Evolutionary conservation across 2,888 invertebrate genomes (phyloP), one percentile per base, ranked within the genome.

Genomic region (Drosophila monieri): DNA sequence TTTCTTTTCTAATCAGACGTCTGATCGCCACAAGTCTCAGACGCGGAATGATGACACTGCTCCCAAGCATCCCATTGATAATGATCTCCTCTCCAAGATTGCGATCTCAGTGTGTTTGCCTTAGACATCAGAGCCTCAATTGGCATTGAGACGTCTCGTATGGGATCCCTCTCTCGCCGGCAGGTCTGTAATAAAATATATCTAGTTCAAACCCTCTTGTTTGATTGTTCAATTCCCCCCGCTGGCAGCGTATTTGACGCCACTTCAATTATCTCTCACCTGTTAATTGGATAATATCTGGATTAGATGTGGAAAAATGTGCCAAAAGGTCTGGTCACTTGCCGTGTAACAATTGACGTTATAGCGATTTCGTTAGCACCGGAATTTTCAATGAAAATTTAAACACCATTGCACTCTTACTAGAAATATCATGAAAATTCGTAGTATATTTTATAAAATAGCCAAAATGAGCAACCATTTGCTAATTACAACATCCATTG

Each of bases 61-160:
- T 9, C 8, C 6, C 21, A 54, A 69, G 51, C 48, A 61, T 59
- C 53, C 59, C 57, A 25, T 44, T 60, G 70, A 59, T 73, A 62
- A 53, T 46, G 52, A 51, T 56, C 57, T 49, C 18, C 32, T 49
- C 30, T 12, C n/a, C 46, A 35, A 57, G 47, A 43, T 41, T 32
- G 37, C 27, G 48, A 39, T 12, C 68, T 57, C 59, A 60, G 56
- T 78, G 69, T 80, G 71, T 85, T 78, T 85, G 76, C 74, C 41
- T 68, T 73, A 69, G 53, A 64, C 67, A 83, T 83, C 80, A 85
- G 80, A 76, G 74, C 64, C 59, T 61, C 67, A 57, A 52, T 64
- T 53, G 69, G 62, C 76, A 80, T 76, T 80, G 70, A 59, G 51
- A 41, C 43, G 39, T 25, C 47, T 55, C 35, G 39, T 14, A 14